These are phyloP conservation scores for Caenorhabditis panamensis DNA, from an alignment of 2,888 invertebrate species.

Conservation along the genomic window DNA sequence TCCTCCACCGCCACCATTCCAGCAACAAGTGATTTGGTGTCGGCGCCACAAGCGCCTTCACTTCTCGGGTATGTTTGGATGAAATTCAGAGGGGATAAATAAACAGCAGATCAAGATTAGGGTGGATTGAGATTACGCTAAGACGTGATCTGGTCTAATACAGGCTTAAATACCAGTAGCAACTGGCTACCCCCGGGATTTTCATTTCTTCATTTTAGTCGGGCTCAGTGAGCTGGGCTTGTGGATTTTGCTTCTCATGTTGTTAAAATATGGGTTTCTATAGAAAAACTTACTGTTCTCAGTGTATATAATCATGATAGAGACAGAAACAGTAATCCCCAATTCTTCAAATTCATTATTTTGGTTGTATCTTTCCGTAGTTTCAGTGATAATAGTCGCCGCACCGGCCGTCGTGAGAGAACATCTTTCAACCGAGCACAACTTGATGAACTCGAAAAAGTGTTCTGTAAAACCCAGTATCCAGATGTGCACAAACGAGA, in stretches of 20 bases:
- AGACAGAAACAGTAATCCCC: too few relatives aligned
- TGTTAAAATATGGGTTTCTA: too few relatives aligned
- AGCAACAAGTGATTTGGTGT: slow-evolving; percentile 5
- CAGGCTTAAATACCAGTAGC: slow-evolving; percentile 40
- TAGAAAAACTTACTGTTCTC: too few relatives aligned
- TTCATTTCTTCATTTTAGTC: slow-evolving; percentile 3
- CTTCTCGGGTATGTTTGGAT: slow-evolving; percentile 24
- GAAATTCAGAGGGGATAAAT: background rate
- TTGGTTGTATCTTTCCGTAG: too few relatives aligned
- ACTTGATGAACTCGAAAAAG: slow-evolving; percentile 64
- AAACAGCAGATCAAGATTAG: slow-evolving; percentile 61
- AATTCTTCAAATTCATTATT: too few relatives aligned
- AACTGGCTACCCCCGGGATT: slow-evolving; percentile 2
- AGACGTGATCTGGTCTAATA: slow-evolving; percentile 44
- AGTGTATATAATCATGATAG: too few relatives aligned
- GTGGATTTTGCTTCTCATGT: background rate
- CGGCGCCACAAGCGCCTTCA: slow-evolving; percentile 14
- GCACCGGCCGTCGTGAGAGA: slow-evolving; percentile 63
- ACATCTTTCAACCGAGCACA: slow-evolving; percentile 69
- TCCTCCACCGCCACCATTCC: slow-evolving; percentile 24
- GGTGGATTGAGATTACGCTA: slow-evolving; percentile 63
- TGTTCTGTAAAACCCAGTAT: slow-evolving; percentile 67
- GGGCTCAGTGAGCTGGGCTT: background rate
- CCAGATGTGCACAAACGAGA: slow-evolving; percentile 68
- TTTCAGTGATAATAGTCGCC: slow-evolving; percentile 49